Base-by-base conservation (phyloP, 2,888 invertebrate genomes). In the Scaptomyza tumidula region DNA sequence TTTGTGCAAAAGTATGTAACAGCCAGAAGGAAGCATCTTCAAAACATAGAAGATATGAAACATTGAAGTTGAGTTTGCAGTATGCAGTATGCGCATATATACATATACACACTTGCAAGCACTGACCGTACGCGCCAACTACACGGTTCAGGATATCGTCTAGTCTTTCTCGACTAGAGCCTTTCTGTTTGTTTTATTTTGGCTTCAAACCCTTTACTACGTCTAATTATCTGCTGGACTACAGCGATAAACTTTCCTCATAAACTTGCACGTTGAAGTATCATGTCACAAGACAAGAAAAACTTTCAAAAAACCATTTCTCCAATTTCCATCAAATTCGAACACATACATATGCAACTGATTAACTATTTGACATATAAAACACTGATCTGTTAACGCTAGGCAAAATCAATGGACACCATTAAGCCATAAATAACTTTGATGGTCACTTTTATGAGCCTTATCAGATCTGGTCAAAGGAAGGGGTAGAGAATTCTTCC, bases 401-500 rank as follows among this genome's bases (percentile, higher is more conserved):
- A 31, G 50, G 48, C 74, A 63, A 56, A 60, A 75, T 72, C 75
- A 68, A 77, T 72, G 65, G 31, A 73, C 56, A 49, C 35, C 74
- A 78, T 64, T 73, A 60, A 58, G 70, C 56, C 74, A 79, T 88
- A 83, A 87, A 83, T 85, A 85, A 82, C 70, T 67, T 85, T 87
- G 62, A 87, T 85, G 62, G 66, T 33, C 75, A 70, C 56, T 74
- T 80, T 81, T 76, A 86, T 76, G 66, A 56, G 46, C 33, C 63
- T 79, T 87, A 83, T 83, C 82, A 71, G 79, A 85, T 82, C 27
- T 35, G 58, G 13, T 45, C 6, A n/a, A 39, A 27, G 39, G 19
- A 43, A 43, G 37, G 24, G 41, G 39, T 14, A 29, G 9, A 53
- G 54, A 66, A 62, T 50, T 55, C 63, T 56, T 57, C 19, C 10